These are phyloP conservation scores for Tetramorium alpestre DNA, from an alignment of 1,140 invertebrate genomes.

Conservation along the genomic window DNA sequence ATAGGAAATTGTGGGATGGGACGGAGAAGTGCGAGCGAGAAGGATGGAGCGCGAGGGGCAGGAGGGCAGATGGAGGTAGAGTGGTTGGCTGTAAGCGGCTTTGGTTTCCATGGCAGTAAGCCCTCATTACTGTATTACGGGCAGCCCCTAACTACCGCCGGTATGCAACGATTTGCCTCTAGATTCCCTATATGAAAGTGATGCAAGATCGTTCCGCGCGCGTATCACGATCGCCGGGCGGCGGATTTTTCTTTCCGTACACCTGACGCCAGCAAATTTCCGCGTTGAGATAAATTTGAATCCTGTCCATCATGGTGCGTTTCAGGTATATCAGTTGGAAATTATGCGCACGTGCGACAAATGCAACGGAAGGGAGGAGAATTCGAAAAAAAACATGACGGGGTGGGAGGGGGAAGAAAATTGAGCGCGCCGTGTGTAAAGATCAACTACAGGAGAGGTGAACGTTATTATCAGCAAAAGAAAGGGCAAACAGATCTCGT, in stretches of 20 bases:
- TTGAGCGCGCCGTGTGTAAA: background rate
- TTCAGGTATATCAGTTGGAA: background rate
- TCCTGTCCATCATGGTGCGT: slow-evolving; percentile 4
- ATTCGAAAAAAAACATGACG: background rate
- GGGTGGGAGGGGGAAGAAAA: background rate
- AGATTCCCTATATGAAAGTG: slow-evolving; percentile 73
- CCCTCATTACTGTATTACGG: slow-evolving; percentile 86
- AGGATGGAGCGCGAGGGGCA: slow-evolving; percentile 58
- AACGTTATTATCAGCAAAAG: slow-evolving; percentile 60
- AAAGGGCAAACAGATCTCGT: slow-evolving; percentile 63
- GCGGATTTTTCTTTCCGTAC: slow-evolving; percentile 63
- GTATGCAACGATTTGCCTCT: slow-evolving; percentile 82
- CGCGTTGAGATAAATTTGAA: slow-evolving; percentile 39
- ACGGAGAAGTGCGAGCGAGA: slow-evolving; percentile 27
- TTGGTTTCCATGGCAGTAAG: slow-evolving; percentile 86
- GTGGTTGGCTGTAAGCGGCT: slow-evolving; percentile 85
- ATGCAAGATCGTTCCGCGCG: slow-evolving; percentile 69
- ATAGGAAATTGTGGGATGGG: slow-evolving; percentile 70
- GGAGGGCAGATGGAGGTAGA: slow-evolving; percentile 75
- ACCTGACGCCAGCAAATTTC: slow-evolving; percentile 66
- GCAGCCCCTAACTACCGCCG: slow-evolving; percentile 84
- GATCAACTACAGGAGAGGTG: slow-evolving; percentile 22
- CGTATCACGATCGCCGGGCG: slow-evolving; percentile 44
- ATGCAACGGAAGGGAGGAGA: too few species aligned
- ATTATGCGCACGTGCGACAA: slow-evolving; percentile 10